phyloP scores from a whole-genome alignment of 2,888 invertebrate genomes.

The Rhagonycha lutea region DNA sequence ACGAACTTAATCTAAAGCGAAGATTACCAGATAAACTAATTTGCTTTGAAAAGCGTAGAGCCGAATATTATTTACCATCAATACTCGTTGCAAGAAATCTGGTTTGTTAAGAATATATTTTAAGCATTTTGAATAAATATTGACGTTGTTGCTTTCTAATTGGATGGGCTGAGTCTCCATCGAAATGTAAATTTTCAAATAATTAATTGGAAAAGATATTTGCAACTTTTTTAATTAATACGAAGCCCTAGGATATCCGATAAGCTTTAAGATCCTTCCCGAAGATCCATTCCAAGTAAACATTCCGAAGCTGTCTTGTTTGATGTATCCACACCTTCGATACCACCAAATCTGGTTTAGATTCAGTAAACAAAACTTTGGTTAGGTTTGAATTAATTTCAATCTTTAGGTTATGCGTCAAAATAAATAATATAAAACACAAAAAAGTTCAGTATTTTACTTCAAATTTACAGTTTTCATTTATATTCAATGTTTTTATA shows the following conservation, averaged over 20 bases:
- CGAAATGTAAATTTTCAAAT: not conserved
- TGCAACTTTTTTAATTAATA: not conserved
- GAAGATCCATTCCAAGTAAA: not conserved
- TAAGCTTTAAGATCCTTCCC: not conserved
- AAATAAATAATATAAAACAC: not conserved
- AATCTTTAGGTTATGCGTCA: not conserved
- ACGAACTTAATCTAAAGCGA: constrained; percentile 9
- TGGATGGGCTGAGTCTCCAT: not conserved
- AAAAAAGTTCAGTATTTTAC: not conserved
- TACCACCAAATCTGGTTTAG: not conserved
- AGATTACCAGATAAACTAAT: constrained; percentile 7
- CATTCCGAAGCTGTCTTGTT: not conserved
- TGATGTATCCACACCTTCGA: not conserved
- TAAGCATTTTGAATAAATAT: not conserved
- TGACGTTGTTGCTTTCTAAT: not conserved
- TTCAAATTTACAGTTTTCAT: not conserved
- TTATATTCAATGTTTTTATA: not conserved
- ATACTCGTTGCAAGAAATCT: not conserved
- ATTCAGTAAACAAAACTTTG: not conserved
- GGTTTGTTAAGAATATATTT: not conserved
- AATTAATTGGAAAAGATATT: not conserved
- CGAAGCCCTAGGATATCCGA: not conserved
- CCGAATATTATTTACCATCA: constrained; percentile 11
- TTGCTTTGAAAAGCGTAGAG: constrained; percentile 11
- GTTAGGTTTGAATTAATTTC: not conserved